Conservation (phyloP, 2,888 invertebrate genomes). For the Rhingia campestris region DNA sequence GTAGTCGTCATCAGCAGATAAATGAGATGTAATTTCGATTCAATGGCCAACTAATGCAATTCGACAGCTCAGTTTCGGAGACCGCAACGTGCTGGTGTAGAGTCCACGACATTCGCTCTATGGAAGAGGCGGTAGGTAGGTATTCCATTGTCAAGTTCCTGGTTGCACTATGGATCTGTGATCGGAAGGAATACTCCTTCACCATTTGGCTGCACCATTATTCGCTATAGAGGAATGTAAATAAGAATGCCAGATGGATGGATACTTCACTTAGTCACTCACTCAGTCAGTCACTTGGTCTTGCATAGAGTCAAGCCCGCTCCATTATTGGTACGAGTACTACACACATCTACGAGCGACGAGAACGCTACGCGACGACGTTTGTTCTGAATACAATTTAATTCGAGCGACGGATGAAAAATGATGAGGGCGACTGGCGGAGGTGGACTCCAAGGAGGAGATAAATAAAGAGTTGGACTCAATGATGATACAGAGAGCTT, state of each 20-base stretch:
- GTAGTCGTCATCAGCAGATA: constrained; percentile 65
- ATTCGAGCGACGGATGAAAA: constrained; percentile 53
- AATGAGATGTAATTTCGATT: constrained; percentile 72
- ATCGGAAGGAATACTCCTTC: constrained; percentile 30
- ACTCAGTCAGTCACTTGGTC: constrained; percentile 50
- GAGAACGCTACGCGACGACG: constrained; percentile 14
- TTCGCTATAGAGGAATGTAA: constrained; percentile 59
- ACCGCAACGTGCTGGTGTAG: constrained; percentile 49
- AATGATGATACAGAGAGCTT: constrained; percentile 27
- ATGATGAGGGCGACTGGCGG: constrained; percentile 13
- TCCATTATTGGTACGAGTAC: background rate
- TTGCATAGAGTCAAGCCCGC: constrained; percentile 16
- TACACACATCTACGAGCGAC: background rate
- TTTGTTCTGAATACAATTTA: constrained; percentile 50
- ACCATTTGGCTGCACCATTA: constrained; percentile 37
- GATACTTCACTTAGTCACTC: constrained; percentile 67
- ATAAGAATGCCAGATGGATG: constrained; percentile 64
- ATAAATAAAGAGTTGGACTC: constrained; percentile 42
- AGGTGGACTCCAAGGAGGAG: constrained; percentile 23
- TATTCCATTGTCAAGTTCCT: constrained; percentile 19
- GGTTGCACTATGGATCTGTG: constrained; percentile 22
- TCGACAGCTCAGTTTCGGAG: constrained; percentile 68
- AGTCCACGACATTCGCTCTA: constrained; percentile 2
- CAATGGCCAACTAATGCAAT: constrained; percentile 74
- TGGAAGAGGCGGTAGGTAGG: background rate